Evolutionary conservation across 1,140 invertebrate genomes (phyloP), one percentile per base, ranked within the genome.

Genomic region (Polyergus mexicanus): DNA sequence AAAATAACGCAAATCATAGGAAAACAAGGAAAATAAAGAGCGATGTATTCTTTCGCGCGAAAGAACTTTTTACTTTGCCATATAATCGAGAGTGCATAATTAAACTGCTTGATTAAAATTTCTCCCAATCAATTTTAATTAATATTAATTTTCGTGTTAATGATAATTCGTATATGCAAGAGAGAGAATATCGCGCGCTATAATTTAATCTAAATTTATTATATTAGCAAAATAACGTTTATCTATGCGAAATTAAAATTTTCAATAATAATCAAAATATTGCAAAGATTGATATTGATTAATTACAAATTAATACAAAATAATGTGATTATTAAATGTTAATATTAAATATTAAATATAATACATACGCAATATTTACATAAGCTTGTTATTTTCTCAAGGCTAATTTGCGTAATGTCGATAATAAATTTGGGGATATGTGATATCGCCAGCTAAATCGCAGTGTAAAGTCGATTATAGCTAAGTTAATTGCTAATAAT

Each of bases 1-100:
- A 95, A 94, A 93, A 91, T 92, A 93, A 95, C 47, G 91, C 92
- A 92, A 91, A 94, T 92, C 92, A 91, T 92, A 94, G 92, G 91
- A 91, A 93, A 92, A 92, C 32, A 32, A 93, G 88, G 93, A 93
- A 89, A 91, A 90, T 92, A 92, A 84, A 92, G 85, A 89, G 44
- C 95, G 80, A n/a, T 51, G 76, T 87, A 65, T 19, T 51, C 54
- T 69, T 63, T 11, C 25, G 19, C 28, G 32, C 16, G 10, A 77
- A 11, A 62, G n/a, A 32, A 60, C 2, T 3, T 32, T 60, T 72
- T 11, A 7, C 51, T 72, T 56, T n/a, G 75, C 10, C 35, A 3
- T 19, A 58, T 44, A 47, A 22, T 51, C 51, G 19, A 81, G 16
- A 56, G 22, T 19, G 4, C 25, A 32, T 32, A 32, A 32, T 32